Base-by-base conservation (phyloP, 2,888 invertebrate species). In the Andrena camellia region DNA sequence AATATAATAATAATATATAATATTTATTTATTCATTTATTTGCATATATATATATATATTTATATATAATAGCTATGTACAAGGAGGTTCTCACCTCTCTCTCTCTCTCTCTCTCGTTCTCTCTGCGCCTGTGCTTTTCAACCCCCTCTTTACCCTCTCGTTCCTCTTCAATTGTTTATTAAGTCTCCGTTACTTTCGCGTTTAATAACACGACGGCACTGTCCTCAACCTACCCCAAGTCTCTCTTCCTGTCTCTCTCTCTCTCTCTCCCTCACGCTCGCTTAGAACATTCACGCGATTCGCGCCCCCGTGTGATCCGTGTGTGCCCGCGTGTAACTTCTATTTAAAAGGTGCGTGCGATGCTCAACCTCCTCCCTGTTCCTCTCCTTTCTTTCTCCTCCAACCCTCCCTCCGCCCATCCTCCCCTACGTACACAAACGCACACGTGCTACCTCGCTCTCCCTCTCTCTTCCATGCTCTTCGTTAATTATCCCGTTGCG, bases 1-100 rank as follows among this genome's bases (percentile, higher is more conserved):
- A 48, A 60, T 70, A 83, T 91, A 91, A 90, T 91, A 90, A 89
- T 90, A 90, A 88, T 91, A 90, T 86, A 90, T 91, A 91, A 89
- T 91, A 90, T 88, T 80, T 86, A 81, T 87, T 87, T 82, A 88
- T 86, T 84, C 81, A 89, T 88, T 89, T 81, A 86, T 82, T 80
- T 88, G 81, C 83, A 76, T 72, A 75, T 88, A 79, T 89, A 84
- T 87, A 84, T 86, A 83, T 89, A 90, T 90, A 89, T 91, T 89
- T 91, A 89, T 92, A 90, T 92, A 92, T 92, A 92, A 92, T 92
- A 92, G 87, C 90, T 92, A 92, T 92, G 81, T 92, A 92, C 92
- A 92, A 88, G 89, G 91, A 91, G 90, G 90, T 92, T 83, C 86
- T 91, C 90, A 90, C 89, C 90, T 54, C 84, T 81, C 76, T 78